Evolutionary conservation across 64 coral and sea anemone species (phyloP), one percentile per base, ranked within the genome.

Genomic region (Orbicella faveolata): DNA sequence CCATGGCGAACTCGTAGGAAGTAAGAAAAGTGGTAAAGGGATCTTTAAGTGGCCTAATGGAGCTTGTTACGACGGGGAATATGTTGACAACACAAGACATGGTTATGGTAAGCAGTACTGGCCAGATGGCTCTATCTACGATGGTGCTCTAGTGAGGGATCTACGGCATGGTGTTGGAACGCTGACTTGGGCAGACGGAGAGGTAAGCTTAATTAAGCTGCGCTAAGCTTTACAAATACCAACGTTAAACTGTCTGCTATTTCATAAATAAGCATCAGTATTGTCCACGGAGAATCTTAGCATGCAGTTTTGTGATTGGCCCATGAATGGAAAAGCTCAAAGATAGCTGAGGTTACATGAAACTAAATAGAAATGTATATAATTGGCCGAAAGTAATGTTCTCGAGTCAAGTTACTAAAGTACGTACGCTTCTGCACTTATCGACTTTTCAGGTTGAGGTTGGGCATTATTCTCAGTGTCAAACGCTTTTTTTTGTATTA

Each of bases 31-130:
- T 23, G 97, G 97, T 0, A 76, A 79, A 79, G 97, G 97, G 1
- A 69, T 96, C 52, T 99, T 99, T 72, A 90, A 91, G 64, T 99
- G 97, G 97, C 94, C 97, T 54, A 99, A 93, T 74, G 97, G 97
- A 39, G 91, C 94, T 87, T 93, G 97, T 78, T 99, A 99, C 73
- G 91, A 96, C 75, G 97, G 97, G n/a, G 89, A 96, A 83, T 99
- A 96, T 81, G 83, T 94, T 30, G 94, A 96, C 37, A 96, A 99
- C 75, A 91, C 69, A 73, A 75, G 97, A 34, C 94, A 99, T 34
- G 97, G 97, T 54, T 93, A 94, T 59, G 97, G 97, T 2, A 93
- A 87, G 86, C 97, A 99, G 23, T 93, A 91, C 53, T 99, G 94
- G 87, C 66, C 97, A 44, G 94, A 99, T 81, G 97, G 97, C 3